Base-by-base conservation (phyloP, 2,797 vertebrate species). In the Pogoniulus pusillus region DNA sequence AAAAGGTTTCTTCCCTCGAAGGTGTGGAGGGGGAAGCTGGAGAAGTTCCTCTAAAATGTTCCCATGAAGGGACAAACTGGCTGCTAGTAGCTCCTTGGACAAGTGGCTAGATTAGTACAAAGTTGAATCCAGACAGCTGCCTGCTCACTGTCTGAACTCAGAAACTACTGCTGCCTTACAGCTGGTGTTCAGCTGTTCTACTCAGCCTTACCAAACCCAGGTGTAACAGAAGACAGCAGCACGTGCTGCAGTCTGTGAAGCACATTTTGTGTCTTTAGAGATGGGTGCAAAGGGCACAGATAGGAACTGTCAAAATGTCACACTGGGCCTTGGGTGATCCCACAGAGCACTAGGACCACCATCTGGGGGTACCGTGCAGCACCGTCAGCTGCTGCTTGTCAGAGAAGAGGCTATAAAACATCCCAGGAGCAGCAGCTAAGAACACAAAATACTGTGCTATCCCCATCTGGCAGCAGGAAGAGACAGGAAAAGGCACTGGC, bases 251-350 rank as follows among this genome's bases (percentile, higher is more conserved):
- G 8, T 15, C 23, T 2, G 8, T 9, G 11, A 32, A 7, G 39
- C 22, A 2, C 0, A 1, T 16, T 16, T 1, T 1, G 14, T 55
- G 53, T 27, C 76, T 47, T 30, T 32, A 72, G 35, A 29, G 6
- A 10, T 2, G 1, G 15, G 5, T 47, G 30, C 18, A 12, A 2
- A 19, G 37, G 20, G 17, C 51, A 24, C 4, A 14, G 24, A 26
- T 24, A 24, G 47, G 43, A 34, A 16, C 16, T 22, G 15, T 8
- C 15, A 4, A n/a, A 11, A 5, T 8, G 30, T 30, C 16, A 19
- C 1, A 1, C 6, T 5, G 26, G 32, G 3, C 5, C 16, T n/a
- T 14, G 0, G 0, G 0, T 6, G 8, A 47, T 18, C 12, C 35
- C 35, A 35, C 0, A 0, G 3, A 18, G 20, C 32, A 10, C 12